These are phyloP conservation scores for Alethe diademata DNA, from an alignment of 2,113 vertebrate species.

Conservation along the genomic window DNA sequence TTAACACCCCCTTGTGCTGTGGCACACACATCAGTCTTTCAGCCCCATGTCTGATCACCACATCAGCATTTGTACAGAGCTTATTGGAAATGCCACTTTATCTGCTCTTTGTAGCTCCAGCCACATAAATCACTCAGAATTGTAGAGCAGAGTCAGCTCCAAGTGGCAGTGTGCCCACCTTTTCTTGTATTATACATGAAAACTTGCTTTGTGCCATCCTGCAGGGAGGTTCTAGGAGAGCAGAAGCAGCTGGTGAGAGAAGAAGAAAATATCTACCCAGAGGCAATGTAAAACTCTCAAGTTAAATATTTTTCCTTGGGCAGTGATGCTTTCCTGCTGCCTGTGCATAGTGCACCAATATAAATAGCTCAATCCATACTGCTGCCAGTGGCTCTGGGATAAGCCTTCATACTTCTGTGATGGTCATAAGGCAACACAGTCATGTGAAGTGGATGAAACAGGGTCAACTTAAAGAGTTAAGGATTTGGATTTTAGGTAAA, in stretches of 20 bases:
- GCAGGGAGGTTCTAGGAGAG: neutral
- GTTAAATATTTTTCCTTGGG: neutral
- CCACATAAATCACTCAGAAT: neutral
- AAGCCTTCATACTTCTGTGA: neutral
- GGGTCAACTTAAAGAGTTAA: neutral
- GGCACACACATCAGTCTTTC: neutral
- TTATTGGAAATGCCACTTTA: neutral
- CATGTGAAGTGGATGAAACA: neutral
- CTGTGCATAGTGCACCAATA: neutral
- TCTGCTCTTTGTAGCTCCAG: neutral
- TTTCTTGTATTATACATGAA: neutral
- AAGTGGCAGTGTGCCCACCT: neutral
- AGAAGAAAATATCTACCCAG: neutral
- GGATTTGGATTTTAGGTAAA: constrained; percentile 8
- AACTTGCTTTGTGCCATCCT: neutral
- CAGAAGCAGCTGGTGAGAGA: neutral
- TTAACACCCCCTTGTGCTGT: neutral
- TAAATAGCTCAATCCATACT: neutral
- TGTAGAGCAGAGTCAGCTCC: neutral
- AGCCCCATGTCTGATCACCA: neutral
- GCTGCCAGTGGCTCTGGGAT: neutral
- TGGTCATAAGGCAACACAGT: neutral
- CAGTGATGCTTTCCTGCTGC: neutral
- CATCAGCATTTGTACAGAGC: neutral
- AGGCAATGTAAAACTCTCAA: neutral